Percentiles rank a stretch among this genome's conserved stretches.
Evolutionary conservation across 2,113 vertebrate genomes (phyloP).

Genomic region (Pelmatolapia mariae): DNA sequence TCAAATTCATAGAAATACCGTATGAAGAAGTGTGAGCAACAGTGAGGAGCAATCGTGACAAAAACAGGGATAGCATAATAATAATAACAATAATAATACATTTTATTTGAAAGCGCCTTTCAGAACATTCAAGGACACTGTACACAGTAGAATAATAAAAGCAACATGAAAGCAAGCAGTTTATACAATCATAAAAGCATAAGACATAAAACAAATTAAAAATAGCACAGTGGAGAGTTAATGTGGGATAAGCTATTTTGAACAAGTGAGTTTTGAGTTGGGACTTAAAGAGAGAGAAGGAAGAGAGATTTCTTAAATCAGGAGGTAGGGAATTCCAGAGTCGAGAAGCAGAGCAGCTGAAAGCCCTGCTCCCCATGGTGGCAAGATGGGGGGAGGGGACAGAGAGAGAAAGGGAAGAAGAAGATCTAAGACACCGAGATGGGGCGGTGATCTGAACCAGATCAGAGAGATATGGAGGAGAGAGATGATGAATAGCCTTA

Average conservation of each 20-base stretch:
- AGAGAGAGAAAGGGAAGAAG: neutral
- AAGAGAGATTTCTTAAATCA: neutral
- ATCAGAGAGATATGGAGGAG: neutral
- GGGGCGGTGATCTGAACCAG: accelerated
- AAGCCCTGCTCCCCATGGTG: neutral
- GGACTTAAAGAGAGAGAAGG: neutral
- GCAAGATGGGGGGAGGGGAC: neutral
- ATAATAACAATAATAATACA: neutral
- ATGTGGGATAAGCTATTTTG: neutral
- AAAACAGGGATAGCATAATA: neutral
- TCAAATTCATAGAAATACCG: neutral
- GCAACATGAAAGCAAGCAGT: neutral
- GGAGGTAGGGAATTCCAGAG: accelerated
- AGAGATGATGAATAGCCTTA: neutral
- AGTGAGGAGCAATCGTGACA: neutral
- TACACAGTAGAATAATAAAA: neutral
- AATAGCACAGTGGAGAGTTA: neutral
- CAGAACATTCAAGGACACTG: neutral
- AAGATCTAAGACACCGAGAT: accelerated
- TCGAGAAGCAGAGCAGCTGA: neutral
- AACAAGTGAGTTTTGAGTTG: neutral
- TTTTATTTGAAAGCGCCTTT: accelerated
- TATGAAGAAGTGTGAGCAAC: neutral
- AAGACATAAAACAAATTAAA: neutral
- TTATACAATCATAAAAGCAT: neutral